These are phyloP conservation scores for Drosophila vallismaia DNA, from an alignment of 2,888 invertebrate genomes.

Conservation along the genomic window DNA sequence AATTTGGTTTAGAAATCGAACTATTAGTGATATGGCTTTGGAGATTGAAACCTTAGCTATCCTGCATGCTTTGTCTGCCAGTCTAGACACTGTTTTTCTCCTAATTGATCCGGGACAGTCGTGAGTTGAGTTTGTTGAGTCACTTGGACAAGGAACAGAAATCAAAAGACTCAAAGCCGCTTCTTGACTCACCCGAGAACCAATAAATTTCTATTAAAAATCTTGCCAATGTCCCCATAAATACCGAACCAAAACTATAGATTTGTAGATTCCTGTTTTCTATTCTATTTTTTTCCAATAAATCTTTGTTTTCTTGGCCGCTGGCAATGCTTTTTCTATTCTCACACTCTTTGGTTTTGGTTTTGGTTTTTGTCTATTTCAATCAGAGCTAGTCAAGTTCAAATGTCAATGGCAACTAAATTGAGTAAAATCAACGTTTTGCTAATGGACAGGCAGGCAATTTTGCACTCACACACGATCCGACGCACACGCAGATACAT, in stretches of 20 bases:
- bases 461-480: conserved; percentile 56
- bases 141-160: conserved; percentile 5
- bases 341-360: conserved; percentile 3
- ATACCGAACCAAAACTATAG: conserved; percentile 17
- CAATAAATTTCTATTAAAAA: conserved; percentile 12
- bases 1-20: conserved; percentile 11
- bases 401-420: conserved; percentile 77
- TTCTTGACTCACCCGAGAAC: conserved; percentile 21
- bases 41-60: conserved; percentile 24
- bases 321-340: conserved; percentile 3
- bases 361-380: conserved; percentile 41
- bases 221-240: conserved; percentile 14
- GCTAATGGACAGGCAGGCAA: conserved; percentile 66
- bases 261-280: neutral
- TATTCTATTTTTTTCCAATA: conserved; percentile 21
- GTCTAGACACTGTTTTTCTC: conserved; percentile 28
- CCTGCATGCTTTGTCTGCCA: conserved; percentile 22
- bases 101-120: conserved; percentile 27
- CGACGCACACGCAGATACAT: conserved; percentile 22
- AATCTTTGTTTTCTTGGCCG: conserved; percentile 21
- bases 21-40: conserved; percentile 5
- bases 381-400: conserved; percentile 61
- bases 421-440: conserved; percentile 54
- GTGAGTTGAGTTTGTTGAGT: conserved; percentile 39
- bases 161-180: conserved; percentile 27